phyloP scores from a whole-genome alignment of 35 echinoderm and acorn worm species.

The Antedon bifida region DNA sequence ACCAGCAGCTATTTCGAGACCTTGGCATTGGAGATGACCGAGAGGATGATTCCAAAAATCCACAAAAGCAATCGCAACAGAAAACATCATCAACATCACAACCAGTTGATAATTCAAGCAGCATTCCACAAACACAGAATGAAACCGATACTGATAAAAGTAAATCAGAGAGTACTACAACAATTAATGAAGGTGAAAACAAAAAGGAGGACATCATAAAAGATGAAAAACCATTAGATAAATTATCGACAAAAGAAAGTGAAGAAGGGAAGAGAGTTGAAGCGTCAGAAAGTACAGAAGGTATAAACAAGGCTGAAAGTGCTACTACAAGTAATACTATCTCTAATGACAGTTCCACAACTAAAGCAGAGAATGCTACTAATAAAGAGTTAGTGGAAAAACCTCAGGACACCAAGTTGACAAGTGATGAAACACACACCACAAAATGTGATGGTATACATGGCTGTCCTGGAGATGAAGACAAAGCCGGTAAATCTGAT shows the following conservation, averaged over 20 bases:
- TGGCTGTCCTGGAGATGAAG: neutral
- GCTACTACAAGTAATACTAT: slow-evolving; percentile 8
- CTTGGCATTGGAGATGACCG: slow-evolving; percentile 70
- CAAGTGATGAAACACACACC: neutral
- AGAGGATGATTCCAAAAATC: neutral
- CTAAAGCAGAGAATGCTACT: neutral
- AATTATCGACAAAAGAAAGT: neutral
- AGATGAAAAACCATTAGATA: neutral
- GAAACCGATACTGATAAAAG: neutral
- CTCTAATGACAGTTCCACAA: neutral
- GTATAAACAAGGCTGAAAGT: neutral
- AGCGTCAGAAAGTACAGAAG: neutral
- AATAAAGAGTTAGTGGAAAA: neutral
- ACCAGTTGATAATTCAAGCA: neutral
- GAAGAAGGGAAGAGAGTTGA: too few species aligned
- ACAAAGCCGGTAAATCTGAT: neutral
- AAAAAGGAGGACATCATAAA: neutral
- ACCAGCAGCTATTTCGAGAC: slow-evolving; percentile 90
- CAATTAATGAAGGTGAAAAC: neutral
- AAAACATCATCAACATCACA: neutral
- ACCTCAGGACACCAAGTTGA: neutral
- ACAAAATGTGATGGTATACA: neutral
- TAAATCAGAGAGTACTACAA: neutral
- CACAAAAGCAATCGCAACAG: neutral
- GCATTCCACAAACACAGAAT: neutral